These are phyloP conservation scores for Caerostris darwini DNA, from an alignment of 1,140 invertebrate genomes.

Conservation along the genomic window DNA sequence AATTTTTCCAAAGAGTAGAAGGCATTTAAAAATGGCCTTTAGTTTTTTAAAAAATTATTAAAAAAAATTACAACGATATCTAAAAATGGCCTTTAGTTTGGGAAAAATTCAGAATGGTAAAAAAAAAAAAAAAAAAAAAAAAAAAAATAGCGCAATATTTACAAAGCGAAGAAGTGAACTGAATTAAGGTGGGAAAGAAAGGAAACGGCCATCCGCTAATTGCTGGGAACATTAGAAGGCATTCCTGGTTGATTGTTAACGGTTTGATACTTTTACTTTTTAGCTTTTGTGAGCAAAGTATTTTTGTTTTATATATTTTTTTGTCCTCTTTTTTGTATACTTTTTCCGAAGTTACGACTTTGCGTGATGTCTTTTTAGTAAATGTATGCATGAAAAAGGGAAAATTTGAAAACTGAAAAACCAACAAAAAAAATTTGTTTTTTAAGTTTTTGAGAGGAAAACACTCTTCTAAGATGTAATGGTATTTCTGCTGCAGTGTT, in stretches of 20 bases:
- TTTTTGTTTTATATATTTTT: neutral
- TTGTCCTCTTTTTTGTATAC: neutral
- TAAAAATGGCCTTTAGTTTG: too few species aligned
- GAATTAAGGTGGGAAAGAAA: conserved; percentile 5
- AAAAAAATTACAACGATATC: too few species aligned
- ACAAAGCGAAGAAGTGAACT: conserved; percentile 10
- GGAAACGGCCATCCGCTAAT: conserved; percentile 10
- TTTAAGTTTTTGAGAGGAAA: neutral
- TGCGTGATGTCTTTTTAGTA: conserved; percentile 11
- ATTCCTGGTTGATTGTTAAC: conserved; percentile 8
- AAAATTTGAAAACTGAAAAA: neutral
- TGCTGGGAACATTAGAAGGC: neutral
- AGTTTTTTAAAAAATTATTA: too few species aligned
- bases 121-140: too few species aligned
- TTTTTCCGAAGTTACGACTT: neutral
- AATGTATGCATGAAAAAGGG: neutral
- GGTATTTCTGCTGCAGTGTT: conserved; percentile 13
- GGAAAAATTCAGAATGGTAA: too few species aligned
- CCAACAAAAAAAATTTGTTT: neutral
- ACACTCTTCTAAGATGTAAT: neutral
- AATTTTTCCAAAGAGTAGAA: neutral
- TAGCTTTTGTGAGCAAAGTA: neutral
- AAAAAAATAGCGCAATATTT: neutral
- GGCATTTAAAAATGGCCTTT: too few species aligned
- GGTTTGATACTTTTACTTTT: conserved; percentile 25